phyloP scores from a whole-genome alignment of 1,140 invertebrate genomes.

The Dreissena rostriformis region DNA sequence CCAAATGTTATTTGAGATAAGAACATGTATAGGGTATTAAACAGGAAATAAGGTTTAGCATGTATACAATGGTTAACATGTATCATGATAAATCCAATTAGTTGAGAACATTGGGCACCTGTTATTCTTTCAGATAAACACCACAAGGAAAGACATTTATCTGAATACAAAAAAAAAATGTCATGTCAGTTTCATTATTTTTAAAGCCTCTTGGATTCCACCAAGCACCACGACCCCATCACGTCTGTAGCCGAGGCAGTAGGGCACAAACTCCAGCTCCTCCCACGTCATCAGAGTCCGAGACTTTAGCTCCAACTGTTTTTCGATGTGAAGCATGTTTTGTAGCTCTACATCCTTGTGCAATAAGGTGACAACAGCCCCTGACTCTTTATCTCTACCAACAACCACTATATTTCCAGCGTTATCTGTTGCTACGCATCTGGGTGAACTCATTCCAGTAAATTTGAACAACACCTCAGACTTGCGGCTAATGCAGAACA shows the following conservation, averaged over 20 bases:
- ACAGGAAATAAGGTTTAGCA: too few species aligned
- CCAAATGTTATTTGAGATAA: too few species aligned
- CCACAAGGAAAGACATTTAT: too few species aligned
- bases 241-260: slow-evolving; percentile 24
- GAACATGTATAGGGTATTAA: too few species aligned
- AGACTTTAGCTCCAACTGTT: background rate
- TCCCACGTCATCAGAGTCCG: slow-evolving; percentile 42
- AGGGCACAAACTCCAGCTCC: slow-evolving; percentile 49
- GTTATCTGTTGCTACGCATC: slow-evolving; percentile 18
- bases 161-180: too few species aligned
- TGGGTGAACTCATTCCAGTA: slow-evolving; percentile 15
- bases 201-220: slow-evolving; percentile 42
- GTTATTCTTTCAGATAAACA: too few species aligned
- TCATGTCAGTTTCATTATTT: slow-evolving; percentile 40
- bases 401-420: slow-evolving; percentile 33
- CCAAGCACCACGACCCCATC: slow-evolving; percentile 29
- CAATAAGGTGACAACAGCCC: slow-evolving; percentile 22
- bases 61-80: too few species aligned
- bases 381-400: slow-evolving; percentile 37
- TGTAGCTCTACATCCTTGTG: slow-evolving; percentile 29
- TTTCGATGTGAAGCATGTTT: slow-evolving; percentile 39
- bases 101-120: too few species aligned
- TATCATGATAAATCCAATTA: too few species aligned
- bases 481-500: slow-evolving; percentile 33
- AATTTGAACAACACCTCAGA: slow-evolving; percentile 43